Evolutionary conservation across 2,888 invertebrate genomes (phyloP).

Genomic region (Linyphia triangularis): DNA sequence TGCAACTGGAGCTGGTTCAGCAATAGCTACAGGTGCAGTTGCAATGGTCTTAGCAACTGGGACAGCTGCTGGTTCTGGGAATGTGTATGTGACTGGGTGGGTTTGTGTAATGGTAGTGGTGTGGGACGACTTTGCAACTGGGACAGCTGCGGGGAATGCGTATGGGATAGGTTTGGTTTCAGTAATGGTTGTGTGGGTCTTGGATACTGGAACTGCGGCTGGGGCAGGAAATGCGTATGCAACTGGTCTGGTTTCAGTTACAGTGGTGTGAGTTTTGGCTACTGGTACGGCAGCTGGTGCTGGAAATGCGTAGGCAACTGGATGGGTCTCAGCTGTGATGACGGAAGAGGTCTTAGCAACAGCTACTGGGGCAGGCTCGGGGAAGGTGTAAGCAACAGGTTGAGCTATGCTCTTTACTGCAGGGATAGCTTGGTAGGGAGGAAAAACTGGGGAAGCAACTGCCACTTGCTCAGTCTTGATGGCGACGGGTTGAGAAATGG

Average conservation of each 20-base stretch:
- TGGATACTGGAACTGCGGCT: slow-evolving; percentile 55
- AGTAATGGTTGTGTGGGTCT: slow-evolving; percentile 27
- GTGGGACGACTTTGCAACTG: slow-evolving; percentile 21
- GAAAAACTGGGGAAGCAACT: slow-evolving; percentile 42
- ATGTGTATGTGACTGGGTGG: slow-evolving; percentile 49
- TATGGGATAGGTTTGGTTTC: slow-evolving; percentile 44
- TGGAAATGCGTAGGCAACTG: slow-evolving; percentile 55
- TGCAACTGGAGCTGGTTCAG: slow-evolving; percentile 31
- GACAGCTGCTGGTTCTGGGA: slow-evolving; percentile 61
- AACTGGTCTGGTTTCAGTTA: slow-evolving; percentile 53
- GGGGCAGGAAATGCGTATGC: slow-evolving; percentile 63
- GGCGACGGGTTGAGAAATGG: slow-evolving; percentile 30
- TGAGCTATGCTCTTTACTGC: slow-evolving; percentile 38
- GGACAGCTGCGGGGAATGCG: slow-evolving; percentile 38
- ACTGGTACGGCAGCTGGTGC: slow-evolving; percentile 60
- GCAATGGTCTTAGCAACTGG: slow-evolving; percentile 59
- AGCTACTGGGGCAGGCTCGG: slow-evolving; percentile 60
- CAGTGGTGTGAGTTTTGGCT: slow-evolving; percentile 11
- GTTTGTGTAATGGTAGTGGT: slow-evolving; percentile 47
- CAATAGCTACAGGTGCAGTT: slow-evolving; percentile 53
- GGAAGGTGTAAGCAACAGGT: slow-evolving; percentile 44
- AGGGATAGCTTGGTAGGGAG: slow-evolving; percentile 49
- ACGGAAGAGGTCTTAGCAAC: slow-evolving; percentile 56
- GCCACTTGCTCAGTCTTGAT: slow-evolving; percentile 24
- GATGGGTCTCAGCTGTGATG: slow-evolving; percentile 30